Conservation (phyloP, 2,797 vertebrate species). For the Odontamblyopus rebecca region DNA sequence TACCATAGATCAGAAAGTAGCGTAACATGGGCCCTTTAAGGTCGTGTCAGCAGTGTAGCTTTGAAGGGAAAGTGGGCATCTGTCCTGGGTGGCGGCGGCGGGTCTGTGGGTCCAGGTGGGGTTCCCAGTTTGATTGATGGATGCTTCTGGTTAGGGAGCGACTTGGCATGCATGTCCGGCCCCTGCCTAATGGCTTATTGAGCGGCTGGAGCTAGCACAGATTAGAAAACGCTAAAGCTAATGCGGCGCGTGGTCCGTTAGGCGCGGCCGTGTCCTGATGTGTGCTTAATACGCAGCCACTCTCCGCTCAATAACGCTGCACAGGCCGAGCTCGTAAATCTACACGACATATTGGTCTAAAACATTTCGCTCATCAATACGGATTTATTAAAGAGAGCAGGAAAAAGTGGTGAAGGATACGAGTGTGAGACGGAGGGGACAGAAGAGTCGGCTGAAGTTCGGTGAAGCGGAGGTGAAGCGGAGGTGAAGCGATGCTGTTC, state of each 20-base stretch:
- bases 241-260: slow-evolving; percentile 36
- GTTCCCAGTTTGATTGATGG: slow-evolving; percentile 69
- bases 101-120: background rate
- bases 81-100: background rate
- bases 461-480: background rate
- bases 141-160: slow-evolving; percentile 56
- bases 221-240: slow-evolving; percentile 75
- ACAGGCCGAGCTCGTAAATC: slow-evolving; percentile 63
- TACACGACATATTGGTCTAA: slow-evolving; percentile 66
- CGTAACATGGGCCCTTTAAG: no score
- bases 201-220: slow-evolving; percentile 67
- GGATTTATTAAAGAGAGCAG: slow-evolving; percentile 67
- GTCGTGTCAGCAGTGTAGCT: background rate
- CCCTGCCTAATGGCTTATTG: slow-evolving; percentile 81
- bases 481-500: background rate
- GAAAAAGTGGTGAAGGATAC: slow-evolving; percentile 12
- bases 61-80: background rate
- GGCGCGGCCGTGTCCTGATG: slow-evolving; percentile 22
- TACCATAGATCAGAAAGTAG: no score
- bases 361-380: slow-evolving; percentile 75
- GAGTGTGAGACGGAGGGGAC: background rate
- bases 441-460: slow-evolving; percentile 9
- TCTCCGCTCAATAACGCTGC: slow-evolving; percentile 57
- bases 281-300: slow-evolving; percentile 64
- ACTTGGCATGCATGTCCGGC: slow-evolving; percentile 76